Base-by-base conservation (phyloP, 1,140 invertebrate genomes). In the Palaemon carinicauda region DNA sequence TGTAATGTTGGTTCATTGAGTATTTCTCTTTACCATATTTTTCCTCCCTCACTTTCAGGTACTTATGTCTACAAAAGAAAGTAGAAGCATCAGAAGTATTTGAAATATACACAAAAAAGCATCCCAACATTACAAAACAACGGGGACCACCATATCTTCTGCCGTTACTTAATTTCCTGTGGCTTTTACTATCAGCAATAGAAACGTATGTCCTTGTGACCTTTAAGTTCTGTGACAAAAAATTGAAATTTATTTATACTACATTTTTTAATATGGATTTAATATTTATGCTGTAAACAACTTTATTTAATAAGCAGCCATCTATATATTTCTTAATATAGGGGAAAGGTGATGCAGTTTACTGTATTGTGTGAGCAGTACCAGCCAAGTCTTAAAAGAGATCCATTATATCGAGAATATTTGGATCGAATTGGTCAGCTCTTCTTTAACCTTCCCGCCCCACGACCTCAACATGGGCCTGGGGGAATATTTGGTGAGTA, bases 101-200 rank as follows among this genome's bases (percentile, higher is more conserved):
- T 91, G 93, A 93, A 88, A 94, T 93, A 87, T 99, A 98, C 90
- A 97, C 96, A 54, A 92, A 92, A 82, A 93, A 94, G 89, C 97
- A 98, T 92, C 97, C 97, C 54, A 94, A 93, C 90, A 96, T 97
- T 90, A 93, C 80, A 93, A 93, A 84, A 90, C 91, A 82, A 71
- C 69, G 87, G 78, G 95, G 94, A 7, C 96, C 96, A 54, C 97
- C 97, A 29, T 98, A 95, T 92, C 91, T 95, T 89, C 93, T 95
- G 88, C 97, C 97, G 50, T 92, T 98, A 87, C 92, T 98, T 9
- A 98, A 99, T 92, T 98, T 98, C 91, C 92, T 98, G 75, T 97
- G 95, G 94, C 97, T 97, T 92, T 92, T 99, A 87, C 92, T 99
- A 54, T 93, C 96, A 91, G 95, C 95, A 65, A 94, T 98, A 90